Base-by-base conservation (phyloP, 2,888 invertebrate genomes). In the Caenorhabditis sinica region DNA sequence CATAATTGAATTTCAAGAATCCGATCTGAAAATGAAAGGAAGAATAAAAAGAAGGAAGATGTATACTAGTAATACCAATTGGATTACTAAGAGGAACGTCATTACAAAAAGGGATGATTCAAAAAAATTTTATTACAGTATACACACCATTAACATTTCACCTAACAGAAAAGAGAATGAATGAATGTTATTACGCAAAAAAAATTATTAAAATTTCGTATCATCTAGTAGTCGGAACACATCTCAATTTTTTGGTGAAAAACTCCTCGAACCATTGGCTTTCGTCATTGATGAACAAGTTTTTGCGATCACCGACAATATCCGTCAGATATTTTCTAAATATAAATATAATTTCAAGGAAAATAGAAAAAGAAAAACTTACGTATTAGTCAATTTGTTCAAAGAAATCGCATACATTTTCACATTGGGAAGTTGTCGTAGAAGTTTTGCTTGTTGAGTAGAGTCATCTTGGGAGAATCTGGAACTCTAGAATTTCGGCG, bases 331-430 rank as follows among this genome's bases (percentile, higher is more conserved):
- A 88, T 66, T 85, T 79, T 23, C 90, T 90, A 76, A 45, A 88
- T 82, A 61, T 6, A n/a, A 61, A 49, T 33, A 33, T 0, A 36
- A 49, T 49, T n/a, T 15, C 51, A 25, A 58, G 23, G 33, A 45
- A 30, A 3, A 17, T 20, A 51, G 20, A 20, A 20, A 51, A 8
- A 20, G 17, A 2, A 3, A 40, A 63, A 56, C 88, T 84, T 63
- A 91, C 91, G 82, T 87, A 66, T 92, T 92, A 53, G 88, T 91
- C 61, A 89, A 61, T n/a, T 88, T 86, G n/a, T 89, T 88, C 20
- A 92, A 77, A 11, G 90, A 89, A 51, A 89, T 81, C 6, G 90
- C 90, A 83, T 89, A 92, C 69, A 92, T 82, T 43, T 91, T 89
- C 4, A 89, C 84, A 73, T 91, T 89, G 6, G 88, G 82, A 43